Percentiles rank a stretch among this genome's conserved stretches.
phyloP scores from a whole-genome alignment of 1,140 invertebrate species.

The Zaprionus inermis region DNA sequence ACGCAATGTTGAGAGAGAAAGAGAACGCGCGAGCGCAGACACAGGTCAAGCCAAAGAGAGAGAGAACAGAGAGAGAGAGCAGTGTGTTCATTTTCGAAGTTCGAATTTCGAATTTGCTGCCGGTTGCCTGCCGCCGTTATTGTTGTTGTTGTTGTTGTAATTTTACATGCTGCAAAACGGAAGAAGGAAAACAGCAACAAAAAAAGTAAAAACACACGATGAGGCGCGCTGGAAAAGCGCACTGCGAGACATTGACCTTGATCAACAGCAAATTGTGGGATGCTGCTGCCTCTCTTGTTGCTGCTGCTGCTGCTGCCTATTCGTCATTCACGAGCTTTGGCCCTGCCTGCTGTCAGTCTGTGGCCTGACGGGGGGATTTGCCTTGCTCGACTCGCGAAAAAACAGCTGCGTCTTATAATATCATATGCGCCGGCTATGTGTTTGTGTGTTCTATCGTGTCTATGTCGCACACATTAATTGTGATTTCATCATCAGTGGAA shows the following conservation, averaged over 20 bases:
- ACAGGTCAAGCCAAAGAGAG: background rate
- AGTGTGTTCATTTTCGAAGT: slow-evolving; percentile 66
- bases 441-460: background rate
- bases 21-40: too few relatives aligned
- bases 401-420: slow-evolving; percentile 40
- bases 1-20: background rate
- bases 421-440: background rate
- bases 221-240: slow-evolving; percentile 48
- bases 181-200: slow-evolving; percentile 52
- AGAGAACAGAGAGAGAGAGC: background rate
- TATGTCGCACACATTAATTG: slow-evolving; percentile 27
- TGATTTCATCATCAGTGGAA: slow-evolving; percentile 1
- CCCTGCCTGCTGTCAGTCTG: slow-evolving; percentile 2
- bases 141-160: slow-evolving; percentile 51
- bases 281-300: slow-evolving; percentile 11
- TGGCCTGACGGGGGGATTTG: slow-evolving; percentile 27
- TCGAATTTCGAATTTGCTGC: slow-evolving; percentile 55
- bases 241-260: slow-evolving; percentile 79
- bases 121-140: slow-evolving; percentile 33
- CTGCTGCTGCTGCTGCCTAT: slow-evolving; percentile 37
- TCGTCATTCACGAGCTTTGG: slow-evolving; percentile 22
- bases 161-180: slow-evolving; percentile 72
- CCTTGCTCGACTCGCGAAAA: slow-evolving; percentile 4
- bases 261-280: slow-evolving; percentile 55
- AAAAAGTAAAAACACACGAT: slow-evolving; percentile 37